phyloP scores from a whole-genome alignment of 2,113 vertebrate species.

The Myotis lucifugus region DNA sequence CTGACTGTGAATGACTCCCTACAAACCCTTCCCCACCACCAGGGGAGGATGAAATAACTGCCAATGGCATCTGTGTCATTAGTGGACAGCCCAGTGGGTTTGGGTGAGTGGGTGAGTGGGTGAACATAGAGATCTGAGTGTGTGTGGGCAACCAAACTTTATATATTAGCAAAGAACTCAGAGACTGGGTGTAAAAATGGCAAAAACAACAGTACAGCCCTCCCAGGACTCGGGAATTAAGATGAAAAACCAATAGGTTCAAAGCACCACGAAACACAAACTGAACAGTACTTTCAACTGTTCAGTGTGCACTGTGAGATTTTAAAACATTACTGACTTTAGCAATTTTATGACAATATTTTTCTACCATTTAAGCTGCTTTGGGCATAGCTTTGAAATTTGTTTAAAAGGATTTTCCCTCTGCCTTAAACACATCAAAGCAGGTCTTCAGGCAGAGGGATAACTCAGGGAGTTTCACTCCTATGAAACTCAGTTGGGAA shows the following conservation, averaged over 20 bases:
- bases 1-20: background rate
- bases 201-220: background rate
- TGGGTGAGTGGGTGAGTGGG: background rate
- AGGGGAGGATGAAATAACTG: background rate
- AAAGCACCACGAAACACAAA: background rate
- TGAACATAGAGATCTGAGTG: background rate
- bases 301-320: background rate
- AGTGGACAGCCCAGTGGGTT: background rate
- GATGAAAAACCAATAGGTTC: background rate
- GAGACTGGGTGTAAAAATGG: background rate
- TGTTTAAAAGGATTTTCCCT: conserved; percentile 33
- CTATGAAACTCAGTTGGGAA: conserved; percentile 21
- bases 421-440: conserved; percentile 54
- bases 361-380: conserved; percentile 62
- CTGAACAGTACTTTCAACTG: background rate
- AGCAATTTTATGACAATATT: conserved; percentile 61
- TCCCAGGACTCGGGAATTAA: background rate
- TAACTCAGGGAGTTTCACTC: background rate
- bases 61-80: fast-evolving
- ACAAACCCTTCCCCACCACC: background rate
- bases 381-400: conserved; percentile 64
- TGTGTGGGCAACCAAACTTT: background rate
- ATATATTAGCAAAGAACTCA: background rate
- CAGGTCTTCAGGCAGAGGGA: conserved; percentile 28
- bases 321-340: conserved; percentile 32